Conservation (phyloP, 2,113 vertebrate species). For the Pungitius pungitius region DNA sequence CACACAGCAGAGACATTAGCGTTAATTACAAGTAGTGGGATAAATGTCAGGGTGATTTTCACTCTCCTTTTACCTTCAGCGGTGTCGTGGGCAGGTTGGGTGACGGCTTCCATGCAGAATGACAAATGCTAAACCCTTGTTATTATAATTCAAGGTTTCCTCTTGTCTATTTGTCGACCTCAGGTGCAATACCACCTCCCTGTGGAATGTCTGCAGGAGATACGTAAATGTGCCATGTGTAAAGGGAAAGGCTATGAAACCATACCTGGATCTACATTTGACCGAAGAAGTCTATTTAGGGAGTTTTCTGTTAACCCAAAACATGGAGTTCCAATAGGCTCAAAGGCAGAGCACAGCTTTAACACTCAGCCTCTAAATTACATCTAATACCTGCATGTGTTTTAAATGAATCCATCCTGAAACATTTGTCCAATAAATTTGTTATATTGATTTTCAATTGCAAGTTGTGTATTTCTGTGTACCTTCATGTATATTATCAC, state of each 20-base stretch:
- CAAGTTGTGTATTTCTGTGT: neutral
- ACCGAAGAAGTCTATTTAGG: neutral
- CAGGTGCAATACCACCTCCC: neutral
- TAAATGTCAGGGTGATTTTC: neutral
- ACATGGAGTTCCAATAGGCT: neutral
- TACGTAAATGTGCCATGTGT: too few relatives aligned
- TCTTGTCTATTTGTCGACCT: too few relatives aligned
- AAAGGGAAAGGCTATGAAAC: too few relatives aligned
- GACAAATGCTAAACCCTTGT: neutral
- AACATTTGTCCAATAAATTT: neutral
- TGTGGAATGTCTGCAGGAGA: neutral
- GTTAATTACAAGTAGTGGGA: neutral
- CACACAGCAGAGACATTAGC: neutral
- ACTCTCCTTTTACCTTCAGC: slow-evolving; percentile 1
- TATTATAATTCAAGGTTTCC: neutral
- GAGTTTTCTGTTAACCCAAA: neutral
- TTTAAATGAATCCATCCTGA: too few relatives aligned
- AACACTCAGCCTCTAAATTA: too few relatives aligned
- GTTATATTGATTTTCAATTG: neutral
- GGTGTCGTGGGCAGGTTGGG: neutral
- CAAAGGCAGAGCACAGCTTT: too few relatives aligned
- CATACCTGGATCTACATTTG: too few relatives aligned
- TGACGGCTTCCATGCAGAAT: neutral
- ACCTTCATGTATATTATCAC: neutral
- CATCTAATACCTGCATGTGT: too few relatives aligned